Evolutionary conservation across 1,140 invertebrate species (phyloP).

Genomic region (Drosophila erecta): DNA sequence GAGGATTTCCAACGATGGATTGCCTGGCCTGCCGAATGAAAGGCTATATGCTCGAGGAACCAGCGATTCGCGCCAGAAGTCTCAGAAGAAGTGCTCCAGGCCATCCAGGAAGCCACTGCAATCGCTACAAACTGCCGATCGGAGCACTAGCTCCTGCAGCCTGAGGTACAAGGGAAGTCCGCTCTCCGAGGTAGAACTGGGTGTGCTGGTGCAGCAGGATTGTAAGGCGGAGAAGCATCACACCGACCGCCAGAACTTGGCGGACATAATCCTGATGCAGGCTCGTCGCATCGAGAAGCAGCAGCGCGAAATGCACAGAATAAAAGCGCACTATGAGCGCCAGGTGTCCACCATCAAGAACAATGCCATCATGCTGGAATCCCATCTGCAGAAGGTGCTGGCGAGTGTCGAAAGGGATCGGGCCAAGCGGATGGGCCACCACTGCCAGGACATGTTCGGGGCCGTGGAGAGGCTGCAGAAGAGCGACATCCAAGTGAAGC

Average conservation of each 20-base stretch:
- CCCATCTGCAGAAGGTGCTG: constrained; percentile 23
- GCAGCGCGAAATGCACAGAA: constrained; percentile 4
- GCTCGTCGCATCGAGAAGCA: constrained; percentile 32
- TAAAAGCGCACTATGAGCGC: constrained; percentile 32
- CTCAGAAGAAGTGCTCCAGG: neutral
- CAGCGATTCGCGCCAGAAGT: neutral
- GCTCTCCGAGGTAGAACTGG: neutral
- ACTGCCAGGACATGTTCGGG: constrained; percentile 20
- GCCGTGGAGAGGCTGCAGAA: constrained; percentile 24
- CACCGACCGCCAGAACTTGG: neutral
- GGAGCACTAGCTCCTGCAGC: neutral
- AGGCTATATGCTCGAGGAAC: neutral
- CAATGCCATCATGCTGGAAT: constrained; percentile 33
- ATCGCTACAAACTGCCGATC: neutral
- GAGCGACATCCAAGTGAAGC: neutral
- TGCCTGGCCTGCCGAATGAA: constrained; percentile 3
- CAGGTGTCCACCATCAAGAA: constrained; percentile 47
- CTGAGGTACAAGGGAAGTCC: neutral
- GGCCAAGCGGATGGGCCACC: neutral
- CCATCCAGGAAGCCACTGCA: neutral
- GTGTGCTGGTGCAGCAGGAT: neutral
- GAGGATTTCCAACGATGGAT: neutral
- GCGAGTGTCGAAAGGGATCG: neutral
- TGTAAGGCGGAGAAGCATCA: neutral
- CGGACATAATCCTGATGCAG: constrained; percentile 32